Base-by-base conservation (phyloP, 2,113 vertebrate species). In the Accipiter cooperii region DNA sequence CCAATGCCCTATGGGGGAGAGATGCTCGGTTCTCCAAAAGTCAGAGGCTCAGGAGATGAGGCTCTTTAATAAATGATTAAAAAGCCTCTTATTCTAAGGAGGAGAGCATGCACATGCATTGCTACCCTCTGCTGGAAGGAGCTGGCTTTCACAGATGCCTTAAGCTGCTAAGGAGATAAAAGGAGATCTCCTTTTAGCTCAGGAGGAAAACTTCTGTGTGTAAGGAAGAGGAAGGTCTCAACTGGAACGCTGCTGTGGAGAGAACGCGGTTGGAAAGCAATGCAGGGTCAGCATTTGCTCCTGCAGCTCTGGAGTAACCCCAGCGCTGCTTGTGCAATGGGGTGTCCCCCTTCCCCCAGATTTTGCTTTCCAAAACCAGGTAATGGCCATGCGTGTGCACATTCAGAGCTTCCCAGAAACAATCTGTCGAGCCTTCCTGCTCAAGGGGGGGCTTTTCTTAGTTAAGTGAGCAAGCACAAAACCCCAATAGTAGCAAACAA, bases 371-470 rank as follows among this genome's bases (percentile, higher is more conserved):
- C 36, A 28, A 54, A 77, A 1, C 34, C 54, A 31, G 36, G 61
- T 3, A 49, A 20, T 0, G 34, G 69, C 55, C 60, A 2, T 0
- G 2, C 2, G 10, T 16, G 25, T 3, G 0, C 1, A 1, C 26
- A 0, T 19, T 12, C 55, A 2, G 84, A 2, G 7, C 90, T 66
- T 34, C 82, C 77, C 65, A 58, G 6, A 12, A 46, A 26, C 34
- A 16, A 13, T 1, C 0, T 15, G 1, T 34, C 6, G 13, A 68
- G 49, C 84, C 54, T 31, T 21, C 17, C 76, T 46, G 57, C 71
- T 25, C 57, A 1, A 1, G 13, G 54, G 12, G 52, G 10, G 2
- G 42, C 51, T 58, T 46, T 68, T 52, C 79, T 58, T 34, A 1
- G 9, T 1, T 5, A 2, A 13, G 29, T 9, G 2, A 55, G 16